phyloP scores from a whole-genome alignment of 1,140 invertebrate species.

The Caenorhabditis latens region DNA sequence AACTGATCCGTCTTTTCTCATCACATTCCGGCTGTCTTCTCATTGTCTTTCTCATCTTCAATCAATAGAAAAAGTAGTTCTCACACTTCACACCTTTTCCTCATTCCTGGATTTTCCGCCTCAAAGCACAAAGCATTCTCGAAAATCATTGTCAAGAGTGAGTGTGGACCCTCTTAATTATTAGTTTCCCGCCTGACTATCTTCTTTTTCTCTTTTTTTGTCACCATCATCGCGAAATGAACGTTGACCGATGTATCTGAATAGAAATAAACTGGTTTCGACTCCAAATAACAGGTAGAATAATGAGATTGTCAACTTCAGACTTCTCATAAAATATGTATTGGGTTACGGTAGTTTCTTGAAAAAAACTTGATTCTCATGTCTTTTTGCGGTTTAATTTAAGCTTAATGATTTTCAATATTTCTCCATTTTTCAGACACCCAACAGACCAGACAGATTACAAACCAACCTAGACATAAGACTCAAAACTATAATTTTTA shows the following conservation, averaged over 20 bases:
- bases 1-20: slow-evolving; percentile 33
- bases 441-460: too few species aligned
- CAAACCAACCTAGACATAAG: too few species aligned
- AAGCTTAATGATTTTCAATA: too few species aligned
- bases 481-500: too few species aligned
- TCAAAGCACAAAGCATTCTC: slow-evolving; percentile 1
- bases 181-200: neutral
- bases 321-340: too few species aligned
- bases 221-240: neutral
- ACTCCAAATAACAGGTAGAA: too few species aligned
- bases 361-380: too few species aligned
- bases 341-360: too few species aligned
- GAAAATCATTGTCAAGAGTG: too few species aligned
- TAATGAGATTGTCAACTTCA: too few species aligned
- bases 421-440: too few species aligned
- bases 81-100: slow-evolving; percentile 1
- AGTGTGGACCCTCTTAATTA: neutral
- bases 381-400: too few species aligned
- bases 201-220: neutral
- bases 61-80: neutral
- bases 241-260: neutral
- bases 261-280: neutral
- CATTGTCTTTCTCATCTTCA: slow-evolving; percentile 6
- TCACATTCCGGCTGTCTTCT: slow-evolving; percentile 33
- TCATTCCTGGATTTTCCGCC: neutral